Percentiles rank a stretch among this genome's conserved stretches.
Evolutionary conservation across 1,140 invertebrate genomes (phyloP).

Genomic region (Brachionus paranguensis): DNA sequence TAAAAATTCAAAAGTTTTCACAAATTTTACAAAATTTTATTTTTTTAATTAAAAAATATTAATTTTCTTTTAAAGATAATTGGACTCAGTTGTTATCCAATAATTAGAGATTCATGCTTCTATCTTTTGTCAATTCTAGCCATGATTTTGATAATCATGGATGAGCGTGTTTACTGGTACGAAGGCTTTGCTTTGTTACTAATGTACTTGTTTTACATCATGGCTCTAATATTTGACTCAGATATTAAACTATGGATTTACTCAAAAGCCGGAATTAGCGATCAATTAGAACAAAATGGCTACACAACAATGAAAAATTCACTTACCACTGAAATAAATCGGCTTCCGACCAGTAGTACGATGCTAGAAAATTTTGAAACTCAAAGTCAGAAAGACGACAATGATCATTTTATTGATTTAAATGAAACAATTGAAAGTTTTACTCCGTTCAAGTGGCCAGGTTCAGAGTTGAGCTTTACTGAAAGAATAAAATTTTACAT

Average conservation of each 20-base stretch:
- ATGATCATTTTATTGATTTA: neutral
- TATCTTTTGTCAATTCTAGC: conserved; percentile 3
- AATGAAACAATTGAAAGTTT: conserved; percentile 13
- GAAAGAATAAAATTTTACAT: conserved; percentile 13
- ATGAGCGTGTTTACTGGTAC: conserved; percentile 44
- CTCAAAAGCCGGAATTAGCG: neutral
- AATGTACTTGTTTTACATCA: conserved; percentile 51
- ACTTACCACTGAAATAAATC: neutral
- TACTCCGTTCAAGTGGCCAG: neutral
- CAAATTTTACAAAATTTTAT: no score
- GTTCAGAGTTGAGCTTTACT: neutral
- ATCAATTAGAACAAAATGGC: neutral
- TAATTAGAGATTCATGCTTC: conserved; percentile 20
- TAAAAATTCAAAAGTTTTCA: no score
- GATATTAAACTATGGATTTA: conserved; percentile 47
- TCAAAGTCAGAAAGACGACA: conserved; percentile 4
- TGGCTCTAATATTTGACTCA: conserved; percentile 51
- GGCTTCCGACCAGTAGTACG: neutral
- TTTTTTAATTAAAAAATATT: no score
- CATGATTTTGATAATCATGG: conserved; percentile 17
- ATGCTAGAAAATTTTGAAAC: neutral
- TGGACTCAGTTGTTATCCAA: conserved; percentile 18
- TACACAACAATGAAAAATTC: neutral
- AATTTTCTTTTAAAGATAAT: conserved; percentile 54
- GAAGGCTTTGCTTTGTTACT: conserved; percentile 48